These are phyloP conservation scores for Coilia nasus DNA, from an alignment of 2,797 vertebrate genomes.

Conservation along the genomic window DNA sequence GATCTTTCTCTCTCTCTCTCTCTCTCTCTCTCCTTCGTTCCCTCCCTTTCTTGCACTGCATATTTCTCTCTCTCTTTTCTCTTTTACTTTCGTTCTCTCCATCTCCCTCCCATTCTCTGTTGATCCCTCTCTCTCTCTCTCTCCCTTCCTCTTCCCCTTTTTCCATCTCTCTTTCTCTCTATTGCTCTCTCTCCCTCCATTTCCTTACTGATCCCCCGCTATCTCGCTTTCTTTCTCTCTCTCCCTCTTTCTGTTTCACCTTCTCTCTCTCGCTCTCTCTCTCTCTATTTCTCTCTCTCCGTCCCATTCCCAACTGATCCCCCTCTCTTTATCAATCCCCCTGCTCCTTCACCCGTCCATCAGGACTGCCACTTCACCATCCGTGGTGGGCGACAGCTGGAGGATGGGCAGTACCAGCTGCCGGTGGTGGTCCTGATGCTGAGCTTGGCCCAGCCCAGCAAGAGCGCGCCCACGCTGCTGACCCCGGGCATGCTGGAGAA, in stretches of 20 bases:
- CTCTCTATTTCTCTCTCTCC: too few species aligned
- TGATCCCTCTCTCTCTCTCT: too few species aligned
- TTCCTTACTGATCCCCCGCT: not conserved
- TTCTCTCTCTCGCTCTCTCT: too few species aligned
- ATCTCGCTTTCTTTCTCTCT: too few species aligned
- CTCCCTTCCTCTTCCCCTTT: too few species aligned
- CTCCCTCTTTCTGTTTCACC: too few species aligned
- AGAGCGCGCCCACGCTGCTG: slow-evolving; percentile 80
- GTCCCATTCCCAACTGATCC: not conserved
- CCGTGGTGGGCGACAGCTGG: slow-evolving; percentile 85
- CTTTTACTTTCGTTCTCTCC: too few species aligned
- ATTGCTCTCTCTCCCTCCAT: not conserved
- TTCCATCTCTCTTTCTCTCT: not conserved
- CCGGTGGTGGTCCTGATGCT: slow-evolving; percentile 96
- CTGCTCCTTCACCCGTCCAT: not conserved
- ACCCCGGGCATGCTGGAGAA: slow-evolving; percentile 98
- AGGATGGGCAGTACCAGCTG: slow-evolving; percentile 87
- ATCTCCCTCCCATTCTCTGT: too few species aligned
- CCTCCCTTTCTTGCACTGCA: not conserved
- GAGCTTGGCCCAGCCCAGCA: slow-evolving; percentile 84
- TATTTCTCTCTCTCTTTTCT: too few species aligned
- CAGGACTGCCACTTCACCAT: slow-evolving; percentile 99
- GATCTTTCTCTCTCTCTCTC: too few species aligned
- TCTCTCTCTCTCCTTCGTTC: too few species aligned
- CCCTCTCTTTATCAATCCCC: not conserved